A percentile compares a stretch with the other conserved stretches of the same genome.
Conservation (phyloP, 2,888 invertebrate species). For the Eumerus sabulonum region DNA sequence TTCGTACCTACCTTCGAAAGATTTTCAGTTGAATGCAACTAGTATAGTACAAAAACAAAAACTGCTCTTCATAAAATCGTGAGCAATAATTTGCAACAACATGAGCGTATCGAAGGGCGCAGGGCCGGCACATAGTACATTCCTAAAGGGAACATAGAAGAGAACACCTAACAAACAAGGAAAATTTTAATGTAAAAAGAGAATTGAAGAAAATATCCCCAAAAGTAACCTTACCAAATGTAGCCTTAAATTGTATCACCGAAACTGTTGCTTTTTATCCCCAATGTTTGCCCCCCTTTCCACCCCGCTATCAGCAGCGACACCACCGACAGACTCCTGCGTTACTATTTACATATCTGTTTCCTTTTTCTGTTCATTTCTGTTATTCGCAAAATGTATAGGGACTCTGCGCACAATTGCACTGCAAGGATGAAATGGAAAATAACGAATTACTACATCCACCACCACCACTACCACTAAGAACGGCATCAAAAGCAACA, state of each 20-base stretch:
- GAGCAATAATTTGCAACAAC: background rate
- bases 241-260: constrained; percentile 32
- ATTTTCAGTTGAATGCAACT: too few species aligned
- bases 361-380: constrained; percentile 3
- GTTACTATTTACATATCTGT: constrained; percentile 7
- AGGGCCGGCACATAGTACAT: constrained; percentile 17
- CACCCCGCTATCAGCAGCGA: constrained; percentile 21
- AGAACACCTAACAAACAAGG: constrained; percentile 17
- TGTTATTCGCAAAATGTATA: constrained; percentile 6
- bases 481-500: constrained; percentile 18
- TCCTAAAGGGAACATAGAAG: constrained; percentile 35
- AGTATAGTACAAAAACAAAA: constrained; percentile 1
- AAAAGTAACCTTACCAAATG: background rate
- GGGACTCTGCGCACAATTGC: constrained; percentile 60
- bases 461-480: constrained; percentile 30
- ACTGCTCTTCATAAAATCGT: constrained; percentile 1
- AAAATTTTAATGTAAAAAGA: background rate
- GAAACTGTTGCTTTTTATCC: constrained; percentile 59
- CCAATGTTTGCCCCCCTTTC: background rate
- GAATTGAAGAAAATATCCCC: background rate
- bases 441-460: constrained; percentile 16
- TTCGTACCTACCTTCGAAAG: too few species aligned
- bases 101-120: constrained; percentile 12
- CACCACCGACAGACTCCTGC: constrained; percentile 36
- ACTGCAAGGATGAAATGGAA: constrained; percentile 44